A percentile compares a stretch with the other conserved stretches of the same genome.
These are phyloP conservation scores for Rhinophrynus dorsalis DNA, from an alignment of 2,797 vertebrate species.

Conservation along the genomic window DNA sequence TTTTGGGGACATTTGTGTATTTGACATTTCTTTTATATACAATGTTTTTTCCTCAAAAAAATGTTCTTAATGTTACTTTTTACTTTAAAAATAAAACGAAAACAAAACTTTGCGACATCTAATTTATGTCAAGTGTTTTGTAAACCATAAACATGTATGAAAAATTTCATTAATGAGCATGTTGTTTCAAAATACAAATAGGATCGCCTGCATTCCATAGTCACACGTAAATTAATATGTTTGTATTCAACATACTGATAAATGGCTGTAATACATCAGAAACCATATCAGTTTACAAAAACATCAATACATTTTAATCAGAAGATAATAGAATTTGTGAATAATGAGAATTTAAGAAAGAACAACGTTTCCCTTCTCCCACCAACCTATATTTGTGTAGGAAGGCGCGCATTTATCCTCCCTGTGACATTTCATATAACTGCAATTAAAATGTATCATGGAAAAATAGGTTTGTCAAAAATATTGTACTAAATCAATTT, in stretches of 20 bases:
- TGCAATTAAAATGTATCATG: not conserved
- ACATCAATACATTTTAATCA: conserved; percentile 15
- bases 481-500: not conserved
- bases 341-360: not conserved
- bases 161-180: conserved; percentile 4
- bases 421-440: not conserved
- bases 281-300: conserved; percentile 30
- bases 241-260: conserved; percentile 1
- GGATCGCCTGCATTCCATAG: conserved; percentile 3
- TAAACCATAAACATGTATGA: too few relatives aligned
- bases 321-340: not conserved
- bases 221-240: conserved; percentile 1
- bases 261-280: conserved; percentile 26
- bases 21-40: too few relatives aligned
- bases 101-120: too few relatives aligned
- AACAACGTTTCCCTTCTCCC: not conserved
- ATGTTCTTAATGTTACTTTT: too few relatives aligned
- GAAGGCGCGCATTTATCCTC: not conserved
- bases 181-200: conserved; percentile 16
- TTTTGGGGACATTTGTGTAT: too few relatives aligned
- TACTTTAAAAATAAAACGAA: too few relatives aligned
- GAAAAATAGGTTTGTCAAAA: too few relatives aligned
- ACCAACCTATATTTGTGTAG: not conserved
- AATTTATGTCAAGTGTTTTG: too few relatives aligned
- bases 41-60: too few relatives aligned